A percentile compares a stretch with the other conserved stretches of the same genome.
These are phyloP conservation scores for Polydrusus pterygomalis DNA, from an alignment of 2,888 invertebrate species.

Conservation along the genomic window DNA sequence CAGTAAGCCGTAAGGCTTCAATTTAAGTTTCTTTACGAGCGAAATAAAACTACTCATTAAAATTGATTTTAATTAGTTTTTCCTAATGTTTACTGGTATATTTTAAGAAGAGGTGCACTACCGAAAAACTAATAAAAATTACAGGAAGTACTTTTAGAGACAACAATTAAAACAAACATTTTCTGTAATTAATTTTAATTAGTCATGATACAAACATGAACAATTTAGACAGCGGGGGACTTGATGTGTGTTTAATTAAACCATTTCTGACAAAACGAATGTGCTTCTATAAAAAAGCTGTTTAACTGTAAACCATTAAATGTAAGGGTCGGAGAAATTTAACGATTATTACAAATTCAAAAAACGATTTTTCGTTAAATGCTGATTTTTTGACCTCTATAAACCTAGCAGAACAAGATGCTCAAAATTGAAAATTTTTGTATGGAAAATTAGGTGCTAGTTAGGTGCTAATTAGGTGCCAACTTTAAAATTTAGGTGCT, in stretches of 20 bases:
- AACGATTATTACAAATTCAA: too few relatives aligned
- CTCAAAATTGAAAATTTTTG: too few relatives aligned
- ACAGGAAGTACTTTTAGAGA: slow-evolving; percentile 7
- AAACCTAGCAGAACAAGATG: too few relatives aligned
- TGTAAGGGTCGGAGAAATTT: too few relatives aligned
- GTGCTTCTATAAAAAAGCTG: neutral
- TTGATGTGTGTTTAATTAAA: slow-evolving; percentile 1
- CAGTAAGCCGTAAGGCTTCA: too few relatives aligned
- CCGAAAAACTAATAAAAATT: neutral
- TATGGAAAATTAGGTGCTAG: too few relatives aligned
- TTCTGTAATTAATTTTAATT: slow-evolving; percentile 24
- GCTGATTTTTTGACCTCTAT: too few relatives aligned
- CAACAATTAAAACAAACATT: slow-evolving; percentile 22
- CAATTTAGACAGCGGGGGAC: neutral
- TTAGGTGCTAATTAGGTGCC: too few relatives aligned
- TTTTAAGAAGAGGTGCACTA: slow-evolving; percentile 13
- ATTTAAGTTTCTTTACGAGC: too few relatives aligned
- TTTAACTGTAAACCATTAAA: neutral
- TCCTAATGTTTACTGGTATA: slow-evolving; percentile 13
- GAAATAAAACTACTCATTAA: neutral
- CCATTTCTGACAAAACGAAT: neutral
- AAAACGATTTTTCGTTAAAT: too few relatives aligned
- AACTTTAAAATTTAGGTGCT: too few relatives aligned
- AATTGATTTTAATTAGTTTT: neutral
- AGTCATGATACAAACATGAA: neutral